phyloP scores from a whole-genome alignment of 2,797 vertebrate genomes.

The Lacerta agilis region DNA sequence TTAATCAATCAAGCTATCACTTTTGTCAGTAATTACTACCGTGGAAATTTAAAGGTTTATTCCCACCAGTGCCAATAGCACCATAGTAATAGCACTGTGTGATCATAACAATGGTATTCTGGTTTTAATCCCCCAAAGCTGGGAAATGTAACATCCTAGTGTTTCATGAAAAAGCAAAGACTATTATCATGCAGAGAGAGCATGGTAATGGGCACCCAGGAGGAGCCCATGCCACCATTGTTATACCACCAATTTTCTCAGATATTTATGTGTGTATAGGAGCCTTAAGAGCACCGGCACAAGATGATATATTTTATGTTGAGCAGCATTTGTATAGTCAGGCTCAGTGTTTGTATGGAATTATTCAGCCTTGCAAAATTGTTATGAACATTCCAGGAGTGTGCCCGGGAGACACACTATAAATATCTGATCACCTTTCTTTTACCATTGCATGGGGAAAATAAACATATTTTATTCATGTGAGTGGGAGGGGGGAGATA shows the following conservation, averaged over 20 bases:
- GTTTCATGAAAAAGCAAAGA: not conserved
- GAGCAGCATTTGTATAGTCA: conserved; percentile 4
- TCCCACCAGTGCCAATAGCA: not conserved
- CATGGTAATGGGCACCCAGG: not conserved
- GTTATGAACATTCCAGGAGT: conserved; percentile 23
- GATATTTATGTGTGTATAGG: not conserved
- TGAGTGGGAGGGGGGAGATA: not conserved
- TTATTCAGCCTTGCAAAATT: conserved; percentile 23
- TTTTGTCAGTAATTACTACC: not conserved
- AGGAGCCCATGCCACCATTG: not conserved
- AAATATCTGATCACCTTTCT: conserved; percentile 22
- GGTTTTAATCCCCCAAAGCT: not conserved
- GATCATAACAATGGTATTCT: conserved; percentile 4
- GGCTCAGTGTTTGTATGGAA: conserved; percentile 4
- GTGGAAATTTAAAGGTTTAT: conserved; percentile 1
- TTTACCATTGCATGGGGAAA: conserved; percentile 16
- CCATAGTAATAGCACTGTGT: not conserved
- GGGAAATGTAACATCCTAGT: not conserved
- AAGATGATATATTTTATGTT: not conserved
- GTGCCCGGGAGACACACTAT: not conserved
- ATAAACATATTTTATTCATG: conserved; percentile 44
- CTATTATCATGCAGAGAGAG: not conserved
- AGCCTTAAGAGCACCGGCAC: not conserved
- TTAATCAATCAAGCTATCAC: not conserved
- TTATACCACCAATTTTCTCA: not conserved